Evolutionary conservation across 2,113 vertebrate genomes (phyloP).

Genomic region (Calonectris borealis): DNA sequence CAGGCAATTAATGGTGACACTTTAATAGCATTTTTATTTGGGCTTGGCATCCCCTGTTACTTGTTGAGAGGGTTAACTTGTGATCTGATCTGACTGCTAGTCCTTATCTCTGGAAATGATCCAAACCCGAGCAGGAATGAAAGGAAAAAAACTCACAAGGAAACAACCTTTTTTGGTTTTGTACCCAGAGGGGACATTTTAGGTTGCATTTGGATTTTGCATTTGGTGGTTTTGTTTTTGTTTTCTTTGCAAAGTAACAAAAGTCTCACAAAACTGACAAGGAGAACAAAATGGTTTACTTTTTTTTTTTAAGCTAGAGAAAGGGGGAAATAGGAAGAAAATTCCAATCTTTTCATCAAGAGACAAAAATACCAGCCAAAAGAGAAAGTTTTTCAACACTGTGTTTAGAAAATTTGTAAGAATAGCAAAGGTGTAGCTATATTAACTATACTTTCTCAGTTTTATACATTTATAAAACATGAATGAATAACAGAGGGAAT

Average conservation of each 20-base stretch:
- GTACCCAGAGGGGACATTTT: not conserved
- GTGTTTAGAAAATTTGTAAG: not conserved
- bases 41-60: not conserved
- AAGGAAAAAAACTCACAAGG: not conserved
- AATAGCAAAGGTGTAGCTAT: not conserved
- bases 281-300: not conserved
- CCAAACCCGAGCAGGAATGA: not conserved
- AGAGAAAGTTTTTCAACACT: not conserved
- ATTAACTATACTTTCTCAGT: not conserved
- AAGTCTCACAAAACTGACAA: not conserved
- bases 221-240: not conserved
- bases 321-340: not conserved
- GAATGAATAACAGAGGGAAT: not conserved
- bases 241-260: not conserved
- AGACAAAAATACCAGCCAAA: not conserved
- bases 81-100: not conserved
- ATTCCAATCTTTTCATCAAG: not conserved
- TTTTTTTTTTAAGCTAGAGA: not conserved
- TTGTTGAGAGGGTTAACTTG: not conserved
- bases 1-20: not conserved
- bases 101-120: not conserved
- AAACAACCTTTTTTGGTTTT: not conserved
- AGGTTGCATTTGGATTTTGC: not conserved
- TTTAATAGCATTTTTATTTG: not conserved
- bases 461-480: constrained; percentile 9